phyloP scores from a whole-genome alignment of 2,797 vertebrate genomes.

The Sebastes iracundus region DNA sequence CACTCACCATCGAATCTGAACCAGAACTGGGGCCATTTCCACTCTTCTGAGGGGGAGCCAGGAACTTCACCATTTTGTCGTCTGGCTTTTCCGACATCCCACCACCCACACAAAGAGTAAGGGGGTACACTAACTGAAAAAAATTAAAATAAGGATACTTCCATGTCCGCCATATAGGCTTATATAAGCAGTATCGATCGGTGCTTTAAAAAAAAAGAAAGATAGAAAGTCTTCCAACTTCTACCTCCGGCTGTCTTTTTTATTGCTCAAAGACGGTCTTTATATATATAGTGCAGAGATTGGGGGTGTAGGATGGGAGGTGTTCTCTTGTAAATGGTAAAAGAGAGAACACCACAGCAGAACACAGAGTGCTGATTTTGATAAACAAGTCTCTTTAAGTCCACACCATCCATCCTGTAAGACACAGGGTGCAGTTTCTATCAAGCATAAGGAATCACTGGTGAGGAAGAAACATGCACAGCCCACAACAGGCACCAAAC shows the following conservation, averaged over 20 bases:
- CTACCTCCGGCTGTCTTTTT: conserved; percentile 30
- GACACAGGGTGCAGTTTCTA: conserved; percentile 57
- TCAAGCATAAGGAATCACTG: conserved; percentile 79
- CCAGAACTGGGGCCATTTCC: conserved; percentile 90
- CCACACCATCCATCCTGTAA: conserved; percentile 82
- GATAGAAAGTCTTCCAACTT: conserved; percentile 29
- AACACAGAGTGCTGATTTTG: conserved; percentile 60
- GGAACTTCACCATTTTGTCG: conserved; percentile 86
- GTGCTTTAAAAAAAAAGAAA: conserved; percentile 39
- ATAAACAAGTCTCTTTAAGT: conserved; percentile 73
- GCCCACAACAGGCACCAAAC: conserved; percentile 57
- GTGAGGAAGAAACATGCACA: conserved; percentile 35
- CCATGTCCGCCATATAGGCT: conserved; percentile 66
- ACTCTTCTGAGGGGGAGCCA: conserved; percentile 86
- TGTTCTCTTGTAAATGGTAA: conserved; percentile 75
- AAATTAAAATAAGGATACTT: conserved; percentile 70
- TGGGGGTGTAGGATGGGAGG: conserved; percentile 64
- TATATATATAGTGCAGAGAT: conserved; percentile 58
- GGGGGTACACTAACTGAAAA: conserved; percentile 57
- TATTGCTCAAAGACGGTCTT: conserved; percentile 67
- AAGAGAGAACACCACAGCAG: conserved; percentile 70
- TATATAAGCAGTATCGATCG: conserved; percentile 37
- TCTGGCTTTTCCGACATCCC: conserved; percentile 86
- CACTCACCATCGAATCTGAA: conserved; percentile 91
- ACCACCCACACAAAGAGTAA: conserved; percentile 73